Evolutionary conservation across 1,140 invertebrate species (phyloP), one percentile per base, ranked within the genome.

Genomic region (Schlechtendalia chinensis): DNA sequence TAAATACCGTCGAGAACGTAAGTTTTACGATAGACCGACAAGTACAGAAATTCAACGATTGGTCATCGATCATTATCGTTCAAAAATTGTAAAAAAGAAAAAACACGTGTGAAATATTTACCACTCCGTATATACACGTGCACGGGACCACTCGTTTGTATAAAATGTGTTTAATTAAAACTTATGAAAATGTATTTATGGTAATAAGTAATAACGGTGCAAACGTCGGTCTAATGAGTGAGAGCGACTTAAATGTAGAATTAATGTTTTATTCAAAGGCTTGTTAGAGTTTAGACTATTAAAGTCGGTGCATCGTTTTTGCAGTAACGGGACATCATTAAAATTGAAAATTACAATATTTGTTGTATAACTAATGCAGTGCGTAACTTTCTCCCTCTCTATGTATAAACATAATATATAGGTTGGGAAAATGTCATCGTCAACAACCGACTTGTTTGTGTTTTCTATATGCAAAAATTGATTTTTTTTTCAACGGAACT

Each of bases 161-260:
- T 77, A 61, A 63, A 63, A 63, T 63, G 39, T 79, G 75, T 79
- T 79, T 79, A 79, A 79, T 79, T 79, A 79, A 79, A 79, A 79
- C 75, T 79, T 79, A 79, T 79, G 56, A 79, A 79, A 79, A 79
- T 79, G 58, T 79, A 79, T 79, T 79, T 79, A 61, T 79, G 75
- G 45, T 79, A 79, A 79, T 79, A 79, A 63, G 45, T 79, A 79
- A 79, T 79, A 79, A 63, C 74, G 58, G 75, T 63, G 22, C 32
- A 61, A 61, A 39, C 58, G 39, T 27, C 5, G 54, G 72, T 58
- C 54, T 79, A 59, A 79, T 63, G 75, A 79, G 39, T 50, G 56
- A 79, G 29, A 56, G 29, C 14, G 58, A 79, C 58, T 79, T 63
- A 59, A 75, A 75, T 39, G 8, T 75, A 75, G 32, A 75, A 75